Base-by-base conservation (phyloP, 2,797 vertebrate genomes). In the Eulemur mongoz region DNA sequence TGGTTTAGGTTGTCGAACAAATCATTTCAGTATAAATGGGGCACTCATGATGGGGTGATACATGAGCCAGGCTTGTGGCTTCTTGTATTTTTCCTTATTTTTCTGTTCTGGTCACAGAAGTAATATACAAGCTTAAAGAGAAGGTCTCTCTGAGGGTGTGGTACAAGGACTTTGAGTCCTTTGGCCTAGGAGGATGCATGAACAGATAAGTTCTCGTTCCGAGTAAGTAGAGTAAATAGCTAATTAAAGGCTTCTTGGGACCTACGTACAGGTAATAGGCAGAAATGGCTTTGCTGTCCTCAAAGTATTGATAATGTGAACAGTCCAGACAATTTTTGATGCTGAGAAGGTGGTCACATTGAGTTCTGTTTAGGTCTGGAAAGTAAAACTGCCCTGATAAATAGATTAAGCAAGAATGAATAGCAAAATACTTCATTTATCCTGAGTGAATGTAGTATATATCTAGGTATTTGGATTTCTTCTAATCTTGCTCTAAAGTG, bases 171-270 rank as follows among this genome's bases (percentile, higher is more conserved):
- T 91, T 45, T 50, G 50, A 93, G 92, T 92, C 35, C 75, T 90
- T 92, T 67, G 82, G 65, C 89, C 35, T 67, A 88, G 90, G 67
- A 90, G 93, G 87, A 93, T 40, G 81, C n/a, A 90, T 17, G 89
- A 92, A 94, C 80, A 97, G 89, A 88, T 96, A 96, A 32, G 52
- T 91, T 93, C 90, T 92, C 95, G 73, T 96, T 97, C 93, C 45
- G 65, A 96, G 48, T 85, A 92, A 97, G 97, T 97, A 94, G 65
- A 96, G 61, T 95, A 98, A 96, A 80, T 96, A 95, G 72, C 80
- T 95, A 91, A 96, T 96, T 97, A 96, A 97, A 97, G 91, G 70
- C 35, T 91, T 95, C 85, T 93, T 93, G 94, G 89, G 48, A 94
- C 59, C 72, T 61, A 79, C 89, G 73, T 73, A 78, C 12, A 87